Evolutionary conservation across 2,797 vertebrate genomes (phyloP), one percentile per base, ranked within the genome.

Genomic region (Sebastolobus altivelis): DNA sequence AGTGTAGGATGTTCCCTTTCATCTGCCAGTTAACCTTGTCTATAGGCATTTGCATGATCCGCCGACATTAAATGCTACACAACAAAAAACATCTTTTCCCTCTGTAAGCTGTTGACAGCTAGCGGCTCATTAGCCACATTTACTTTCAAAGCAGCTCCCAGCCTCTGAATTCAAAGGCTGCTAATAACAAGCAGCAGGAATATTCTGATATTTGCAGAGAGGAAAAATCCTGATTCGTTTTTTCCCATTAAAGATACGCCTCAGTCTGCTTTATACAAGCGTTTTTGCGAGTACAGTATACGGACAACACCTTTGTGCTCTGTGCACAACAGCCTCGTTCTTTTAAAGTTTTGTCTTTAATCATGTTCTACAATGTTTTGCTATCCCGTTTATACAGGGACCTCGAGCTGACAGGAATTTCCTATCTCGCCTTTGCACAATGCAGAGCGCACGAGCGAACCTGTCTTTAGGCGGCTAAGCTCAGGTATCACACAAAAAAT

Each of bases 81-180:
- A 80, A 83, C 75, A 72, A 80, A 58, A 78, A 78, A 56, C 59
- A 25, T n/a, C 40, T 86, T 65, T 75, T 22, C 25, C 75, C 13
- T 63, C n/a, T 77, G 58, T 73, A 83, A 84, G 80, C 65, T 66
- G 72, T 68, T 85, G 85, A 89, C 71, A 83, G 82, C 76, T 63
- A 40, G 60, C 52, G 82, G 66, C 82, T 86, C 80, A 84, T 94
- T 90, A 87, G 74, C 72, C 66, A 75, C 37, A 69, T 91, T 88
- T 81, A 62, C 85, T 82, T 89, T 85, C 69, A 83, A 83, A 83
- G 88, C 56, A 75, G 73, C 70, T 86, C n/a, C 18, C 40, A 18
- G 79, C 52, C 13, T 81, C 69, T 65, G 65, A 65, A 89, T 81
- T 90, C 75, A 80, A 84, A 83, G 54, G 55, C 55, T 37, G 52